Conservation (phyloP, 2,113 vertebrate genomes). For the Malaclemys terrapin region DNA sequence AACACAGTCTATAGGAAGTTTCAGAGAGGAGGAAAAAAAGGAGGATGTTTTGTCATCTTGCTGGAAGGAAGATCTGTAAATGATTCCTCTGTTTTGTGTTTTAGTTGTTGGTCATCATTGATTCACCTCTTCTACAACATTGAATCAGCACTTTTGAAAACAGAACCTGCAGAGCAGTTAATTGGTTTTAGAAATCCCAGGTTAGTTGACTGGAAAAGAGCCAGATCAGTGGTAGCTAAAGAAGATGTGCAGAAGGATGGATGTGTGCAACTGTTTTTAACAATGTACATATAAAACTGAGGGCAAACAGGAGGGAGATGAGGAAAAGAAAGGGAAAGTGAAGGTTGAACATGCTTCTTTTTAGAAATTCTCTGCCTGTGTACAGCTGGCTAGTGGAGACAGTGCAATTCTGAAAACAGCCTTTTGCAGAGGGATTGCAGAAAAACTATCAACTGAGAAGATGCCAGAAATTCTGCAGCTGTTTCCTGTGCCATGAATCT, state of each 20-base stretch:
- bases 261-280: not conserved
- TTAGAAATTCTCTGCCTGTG: not conserved
- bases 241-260: not conserved
- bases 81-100: not conserved
- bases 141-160: constrained; percentile 12
- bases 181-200: constrained; percentile 20
- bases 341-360: not conserved
- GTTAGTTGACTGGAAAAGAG: not conserved
- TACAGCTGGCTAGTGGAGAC: not conserved
- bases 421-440: not conserved
- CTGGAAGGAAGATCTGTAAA: not conserved
- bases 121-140: not conserved
- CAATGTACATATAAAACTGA: not conserved
- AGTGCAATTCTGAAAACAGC: not conserved
- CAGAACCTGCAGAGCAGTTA: constrained; percentile 6
- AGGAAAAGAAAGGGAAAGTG: constrained; percentile 19
- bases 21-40: not conserved
- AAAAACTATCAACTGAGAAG: constrained; percentile 17
- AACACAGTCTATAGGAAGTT: not conserved
- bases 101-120: constrained; percentile 25
- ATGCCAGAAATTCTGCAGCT: not conserved
- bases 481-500: constrained; percentile 13
- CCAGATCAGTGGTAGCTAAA: not conserved
- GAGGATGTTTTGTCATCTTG: not conserved
- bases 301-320: not conserved